These are phyloP conservation scores for Notoglanidium macrostoma DNA, from an alignment of 2,797 vertebrate genomes.

Conservation along the genomic window DNA sequence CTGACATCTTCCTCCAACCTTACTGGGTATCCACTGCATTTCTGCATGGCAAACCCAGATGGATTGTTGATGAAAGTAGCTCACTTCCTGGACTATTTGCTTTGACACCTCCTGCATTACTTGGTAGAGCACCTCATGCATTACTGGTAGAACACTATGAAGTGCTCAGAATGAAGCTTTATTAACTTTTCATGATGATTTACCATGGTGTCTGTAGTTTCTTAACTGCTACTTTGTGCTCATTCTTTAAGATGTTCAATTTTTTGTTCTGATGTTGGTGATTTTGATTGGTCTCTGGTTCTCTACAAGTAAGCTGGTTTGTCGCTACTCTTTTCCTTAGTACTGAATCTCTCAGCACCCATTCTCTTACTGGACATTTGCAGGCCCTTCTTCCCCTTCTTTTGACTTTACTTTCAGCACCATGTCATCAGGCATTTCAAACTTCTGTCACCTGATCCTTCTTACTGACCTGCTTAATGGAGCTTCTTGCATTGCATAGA, in stretches of 20 bases:
- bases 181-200: neutral
- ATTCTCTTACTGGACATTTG: neutral
- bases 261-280: neutral
- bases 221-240: no score
- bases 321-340: neutral
- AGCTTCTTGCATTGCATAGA: neutral
- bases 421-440: neutral
- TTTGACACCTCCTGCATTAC: neutral
- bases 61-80: neutral
- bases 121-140: neutral
- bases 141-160: neutral
- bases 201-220: neutral
- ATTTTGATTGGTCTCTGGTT: neutral
- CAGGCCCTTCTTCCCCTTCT: neutral
- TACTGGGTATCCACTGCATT: neutral
- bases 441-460: neutral
- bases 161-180: neutral
- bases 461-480: neutral
- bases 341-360: neutral
- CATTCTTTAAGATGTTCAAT: neutral
- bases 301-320: neutral
- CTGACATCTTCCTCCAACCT: neutral
- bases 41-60: neutral
- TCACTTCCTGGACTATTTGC: neutral
- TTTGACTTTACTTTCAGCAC: neutral